These are phyloP conservation scores for Cataglyphis cursor DNA, from an alignment of 2,888 invertebrate species.

Conservation along the genomic window DNA sequence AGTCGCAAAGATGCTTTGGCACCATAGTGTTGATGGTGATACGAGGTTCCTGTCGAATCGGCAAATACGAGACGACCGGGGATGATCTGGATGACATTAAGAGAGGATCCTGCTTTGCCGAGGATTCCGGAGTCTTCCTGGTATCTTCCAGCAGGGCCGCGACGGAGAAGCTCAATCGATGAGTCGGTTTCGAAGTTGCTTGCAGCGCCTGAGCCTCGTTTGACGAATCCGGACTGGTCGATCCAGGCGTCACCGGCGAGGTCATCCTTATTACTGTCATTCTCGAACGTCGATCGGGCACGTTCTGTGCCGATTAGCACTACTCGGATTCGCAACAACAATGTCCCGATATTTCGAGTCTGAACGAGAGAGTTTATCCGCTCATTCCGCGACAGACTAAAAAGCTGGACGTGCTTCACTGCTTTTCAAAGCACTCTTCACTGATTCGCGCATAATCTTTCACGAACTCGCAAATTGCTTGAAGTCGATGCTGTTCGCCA, in stretches of 20 bases:
- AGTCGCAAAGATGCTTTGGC: conserved; percentile 70
- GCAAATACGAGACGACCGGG: conserved; percentile 69
- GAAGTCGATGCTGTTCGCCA: neutral
- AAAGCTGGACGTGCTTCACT: conserved; percentile 21
- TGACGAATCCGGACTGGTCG: conserved; percentile 80
- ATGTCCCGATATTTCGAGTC: neutral
- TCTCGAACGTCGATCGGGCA: conserved; percentile 68
- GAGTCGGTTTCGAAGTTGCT: conserved; percentile 80
- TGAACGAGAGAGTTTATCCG: neutral
- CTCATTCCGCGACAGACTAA: neutral
- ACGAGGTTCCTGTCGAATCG: conserved; percentile 69
- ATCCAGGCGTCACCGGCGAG: conserved; percentile 83
- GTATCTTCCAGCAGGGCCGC: conserved; percentile 89
- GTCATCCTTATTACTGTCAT: conserved; percentile 86
- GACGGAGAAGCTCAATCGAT: conserved; percentile 88
- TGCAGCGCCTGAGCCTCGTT: conserved; percentile 70
- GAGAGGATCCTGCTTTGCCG: conserved; percentile 45
- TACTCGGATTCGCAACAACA: neutral
- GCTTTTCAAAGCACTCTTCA: conserved; percentile 17
- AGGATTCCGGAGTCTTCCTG: conserved; percentile 69
- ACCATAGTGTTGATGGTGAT: conserved; percentile 29
- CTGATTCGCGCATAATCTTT: conserved; percentile 30
- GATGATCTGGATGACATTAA: conserved; percentile 62
- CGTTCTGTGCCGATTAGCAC: conserved; percentile 24
- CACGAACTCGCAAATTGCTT: neutral